Evolutionary conservation across 2,888 invertebrate species (phyloP).

Genomic region (Tribolium freemani): DNA sequence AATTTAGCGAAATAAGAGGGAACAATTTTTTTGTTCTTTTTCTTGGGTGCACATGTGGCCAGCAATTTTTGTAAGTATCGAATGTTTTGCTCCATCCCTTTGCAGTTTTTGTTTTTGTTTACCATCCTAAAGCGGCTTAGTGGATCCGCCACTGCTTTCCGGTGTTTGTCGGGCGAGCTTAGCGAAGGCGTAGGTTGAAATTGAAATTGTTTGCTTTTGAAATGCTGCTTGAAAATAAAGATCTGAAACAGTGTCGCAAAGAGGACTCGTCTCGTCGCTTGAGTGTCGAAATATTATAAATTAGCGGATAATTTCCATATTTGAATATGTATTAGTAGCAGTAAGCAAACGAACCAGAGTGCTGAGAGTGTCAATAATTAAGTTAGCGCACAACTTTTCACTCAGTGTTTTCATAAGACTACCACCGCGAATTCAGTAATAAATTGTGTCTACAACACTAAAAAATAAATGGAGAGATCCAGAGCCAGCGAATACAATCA

Average conservation of each 20-base stretch:
- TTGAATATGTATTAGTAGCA: slow-evolving; percentile 56
- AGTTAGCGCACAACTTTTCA: slow-evolving; percentile 55
- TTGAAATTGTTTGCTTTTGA: slow-evolving; percentile 23
- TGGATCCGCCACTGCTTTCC: slow-evolving; percentile 10
- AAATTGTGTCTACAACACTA: slow-evolving; percentile 56
- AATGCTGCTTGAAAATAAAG: slow-evolving; percentile 21
- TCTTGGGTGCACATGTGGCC: too few species aligned
- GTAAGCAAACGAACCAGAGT: slow-evolving; percentile 49
- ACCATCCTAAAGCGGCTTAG: neutral
- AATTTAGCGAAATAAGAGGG: too few species aligned
- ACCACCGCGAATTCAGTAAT: slow-evolving; percentile 49
- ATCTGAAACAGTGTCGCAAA: slow-evolving; percentile 12
- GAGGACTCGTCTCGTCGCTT: slow-evolving; percentile 51
- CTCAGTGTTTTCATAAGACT: slow-evolving; percentile 51
- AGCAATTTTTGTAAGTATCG: too few species aligned
- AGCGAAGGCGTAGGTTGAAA: neutral
- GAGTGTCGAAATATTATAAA: slow-evolving; percentile 53
- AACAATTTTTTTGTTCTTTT: too few species aligned
- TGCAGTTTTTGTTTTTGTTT: neutral
- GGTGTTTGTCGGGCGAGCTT: slow-evolving; percentile 16
- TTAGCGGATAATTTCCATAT: slow-evolving; percentile 54
- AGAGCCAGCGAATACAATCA: slow-evolving; percentile 56
- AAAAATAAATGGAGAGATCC: slow-evolving; percentile 52
- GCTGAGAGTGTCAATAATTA: slow-evolving; percentile 54
- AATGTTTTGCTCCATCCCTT: too few species aligned